A percentile compares a stretch with the other conserved stretches of the same genome.
Conservation (phyloP, 2,797 vertebrate genomes). For the Etheostoma perlongum region DNA sequence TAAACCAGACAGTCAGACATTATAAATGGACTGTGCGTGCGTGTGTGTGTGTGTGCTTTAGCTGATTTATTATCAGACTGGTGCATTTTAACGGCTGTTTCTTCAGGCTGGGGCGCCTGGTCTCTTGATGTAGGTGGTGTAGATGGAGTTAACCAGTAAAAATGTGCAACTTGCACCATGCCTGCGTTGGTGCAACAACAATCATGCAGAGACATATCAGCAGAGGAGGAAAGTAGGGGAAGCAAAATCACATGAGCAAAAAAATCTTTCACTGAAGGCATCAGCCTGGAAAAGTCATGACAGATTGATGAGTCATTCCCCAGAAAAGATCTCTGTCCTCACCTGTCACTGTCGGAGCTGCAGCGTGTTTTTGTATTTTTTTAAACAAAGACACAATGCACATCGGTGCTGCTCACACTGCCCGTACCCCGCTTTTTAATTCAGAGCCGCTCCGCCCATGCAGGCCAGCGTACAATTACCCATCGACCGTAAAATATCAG, state of each 20-base stretch:
- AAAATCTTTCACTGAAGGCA: slow-evolving; percentile 1
- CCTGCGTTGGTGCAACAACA: slow-evolving; percentile 22
- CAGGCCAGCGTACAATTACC: slow-evolving; percentile 51
- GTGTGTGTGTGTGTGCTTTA: background rate
- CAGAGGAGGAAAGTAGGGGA: background rate
- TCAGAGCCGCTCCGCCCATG: slow-evolving; percentile 37
- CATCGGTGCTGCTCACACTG: background rate
- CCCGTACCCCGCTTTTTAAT: slow-evolving; percentile 32
- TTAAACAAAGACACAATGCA: slow-evolving; percentile 14
- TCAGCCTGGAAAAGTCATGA: slow-evolving; percentile 43
- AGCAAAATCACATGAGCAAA: background rate
- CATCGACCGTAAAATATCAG: slow-evolving; percentile 49
- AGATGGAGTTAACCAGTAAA: slow-evolving; percentile 37
- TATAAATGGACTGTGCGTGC: too few species aligned
- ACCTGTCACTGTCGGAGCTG: slow-evolving; percentile 39
- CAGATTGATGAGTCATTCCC: slow-evolving; percentile 53
- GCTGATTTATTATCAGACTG: slow-evolving; percentile 31
- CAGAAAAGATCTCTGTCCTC: slow-evolving; percentile 41
- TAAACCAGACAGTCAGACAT: too few species aligned
- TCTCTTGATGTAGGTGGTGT: slow-evolving; percentile 36
- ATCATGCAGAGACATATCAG: background rate
- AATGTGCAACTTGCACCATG: slow-evolving; percentile 15
- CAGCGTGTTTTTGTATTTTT: background rate
- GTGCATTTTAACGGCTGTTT: slow-evolving; percentile 40
- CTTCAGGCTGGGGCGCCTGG: slow-evolving; percentile 26